These are phyloP conservation scores for Siniperca obscura DNA, from an alignment of 2,797 vertebrate genomes.

Conservation along the genomic window DNA sequence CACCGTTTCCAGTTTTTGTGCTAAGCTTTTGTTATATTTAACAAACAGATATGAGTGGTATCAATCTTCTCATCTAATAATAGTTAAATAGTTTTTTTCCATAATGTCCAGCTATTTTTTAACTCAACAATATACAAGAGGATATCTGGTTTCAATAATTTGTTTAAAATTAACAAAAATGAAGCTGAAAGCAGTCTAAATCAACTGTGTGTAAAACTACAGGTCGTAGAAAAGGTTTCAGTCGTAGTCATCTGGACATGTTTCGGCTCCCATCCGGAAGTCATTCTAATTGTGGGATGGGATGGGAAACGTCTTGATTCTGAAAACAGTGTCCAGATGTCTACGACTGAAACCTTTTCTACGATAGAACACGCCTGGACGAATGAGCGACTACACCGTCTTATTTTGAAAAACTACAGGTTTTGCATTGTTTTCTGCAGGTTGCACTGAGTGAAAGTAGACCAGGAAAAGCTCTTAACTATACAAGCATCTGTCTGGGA, in stretches of 20 bases:
- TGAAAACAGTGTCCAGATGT: too few species aligned
- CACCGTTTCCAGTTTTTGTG: background rate
- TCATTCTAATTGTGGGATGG: too few species aligned
- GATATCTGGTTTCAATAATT: background rate
- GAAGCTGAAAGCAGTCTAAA: background rate
- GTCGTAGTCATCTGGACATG: too few species aligned
- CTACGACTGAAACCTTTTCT: too few species aligned
- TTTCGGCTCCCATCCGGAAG: too few species aligned
- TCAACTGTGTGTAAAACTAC: background rate
- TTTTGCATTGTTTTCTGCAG: slow-evolving; percentile 22
- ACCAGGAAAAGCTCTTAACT: slow-evolving; percentile 47
- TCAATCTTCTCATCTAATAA: background rate
- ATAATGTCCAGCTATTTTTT: background rate
- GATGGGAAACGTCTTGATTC: too few species aligned
- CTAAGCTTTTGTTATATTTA: slow-evolving; percentile 17
- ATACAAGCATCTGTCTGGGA: slow-evolving; percentile 31
- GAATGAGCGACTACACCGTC: too few species aligned
- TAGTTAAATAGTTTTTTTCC: background rate
- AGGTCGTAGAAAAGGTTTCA: background rate
- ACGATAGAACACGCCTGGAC: too few species aligned
- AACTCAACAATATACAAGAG: background rate
- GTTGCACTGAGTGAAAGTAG: slow-evolving; percentile 8
- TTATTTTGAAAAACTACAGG: background rate
- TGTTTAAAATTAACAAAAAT: background rate
- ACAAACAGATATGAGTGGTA: background rate